These are phyloP conservation scores for Nymphalis io DNA, from an alignment of 1,140 invertebrate species.

Conservation along the genomic window DNA sequence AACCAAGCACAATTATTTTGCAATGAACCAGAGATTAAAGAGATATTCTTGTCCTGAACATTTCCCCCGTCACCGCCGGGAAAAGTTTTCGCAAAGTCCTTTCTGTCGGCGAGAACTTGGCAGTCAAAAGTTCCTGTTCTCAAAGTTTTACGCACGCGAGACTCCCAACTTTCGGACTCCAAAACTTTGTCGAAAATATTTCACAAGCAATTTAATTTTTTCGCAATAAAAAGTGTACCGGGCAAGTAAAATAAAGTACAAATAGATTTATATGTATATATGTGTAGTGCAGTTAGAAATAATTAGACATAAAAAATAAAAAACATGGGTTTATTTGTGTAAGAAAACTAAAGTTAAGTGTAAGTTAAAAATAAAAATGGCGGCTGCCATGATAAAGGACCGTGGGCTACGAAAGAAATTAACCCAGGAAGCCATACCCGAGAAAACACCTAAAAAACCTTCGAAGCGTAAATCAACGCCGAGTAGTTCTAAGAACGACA, in stretches of 20 bases:
- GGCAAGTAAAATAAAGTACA: background rate
- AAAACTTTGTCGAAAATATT: slow-evolving; percentile 61
- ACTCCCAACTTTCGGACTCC: slow-evolving; percentile 58
- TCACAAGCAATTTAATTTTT: slow-evolving; percentile 45
- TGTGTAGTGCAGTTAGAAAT: slow-evolving; percentile 17
- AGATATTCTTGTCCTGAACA: slow-evolving; percentile 21
- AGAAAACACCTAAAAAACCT: slow-evolving; percentile 73
- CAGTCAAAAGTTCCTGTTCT: slow-evolving; percentile 62
- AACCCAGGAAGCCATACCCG: slow-evolving; percentile 72
- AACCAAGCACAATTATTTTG: slow-evolving; percentile 16
- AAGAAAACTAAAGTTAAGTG: slow-evolving; percentile 33
- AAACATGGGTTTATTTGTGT: slow-evolving; percentile 25
- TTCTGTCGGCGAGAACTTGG: slow-evolving; percentile 66
- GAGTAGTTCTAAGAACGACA: slow-evolving; percentile 63
- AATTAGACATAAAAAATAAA: background rate
- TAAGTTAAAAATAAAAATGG: slow-evolving; percentile 57
- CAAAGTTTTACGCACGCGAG: slow-evolving; percentile 66
- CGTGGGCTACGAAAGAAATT: slow-evolving; percentile 79
- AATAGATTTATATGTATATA: slow-evolving; percentile 5
- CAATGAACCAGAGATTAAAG: slow-evolving; percentile 25
- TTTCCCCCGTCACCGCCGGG: slow-evolving; percentile 34
- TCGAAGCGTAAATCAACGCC: slow-evolving; percentile 76
- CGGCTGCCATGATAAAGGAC: slow-evolving; percentile 79
- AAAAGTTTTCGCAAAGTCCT: slow-evolving; percentile 79
- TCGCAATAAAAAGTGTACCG: slow-evolving; percentile 10